Evolutionary conservation across 1,140 invertebrate genomes (phyloP).

Genomic region (Dolichoris vasculosae): DNA sequence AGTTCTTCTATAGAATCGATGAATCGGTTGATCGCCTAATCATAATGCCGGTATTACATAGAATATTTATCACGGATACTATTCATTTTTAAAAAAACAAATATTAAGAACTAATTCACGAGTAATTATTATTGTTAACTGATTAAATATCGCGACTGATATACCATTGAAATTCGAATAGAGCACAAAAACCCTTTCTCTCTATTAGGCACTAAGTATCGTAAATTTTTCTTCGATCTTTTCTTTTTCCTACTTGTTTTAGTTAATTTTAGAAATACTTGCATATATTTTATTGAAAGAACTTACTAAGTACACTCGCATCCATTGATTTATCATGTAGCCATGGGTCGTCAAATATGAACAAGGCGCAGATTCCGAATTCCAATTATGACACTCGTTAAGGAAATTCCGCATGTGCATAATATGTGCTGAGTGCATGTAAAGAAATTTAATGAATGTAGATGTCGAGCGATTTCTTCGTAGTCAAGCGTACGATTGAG

Average conservation of each 20-base stretch:
- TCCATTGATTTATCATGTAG: conserved; percentile 33
- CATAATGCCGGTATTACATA: conserved; percentile 26
- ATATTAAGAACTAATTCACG: background rate
- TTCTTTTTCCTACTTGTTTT: background rate
- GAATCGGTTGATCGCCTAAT: background rate
- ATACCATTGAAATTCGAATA: no score
- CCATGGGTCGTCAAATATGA: background rate
- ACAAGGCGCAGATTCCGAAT: conserved; percentile 28
- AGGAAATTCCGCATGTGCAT: conserved; percentile 31
- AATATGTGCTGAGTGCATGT: background rate
- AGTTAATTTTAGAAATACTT: no score
- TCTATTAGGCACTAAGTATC: no score
- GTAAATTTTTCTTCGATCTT: background rate
- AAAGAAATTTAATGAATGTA: conserved; percentile 50
- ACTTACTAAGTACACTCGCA: background rate
- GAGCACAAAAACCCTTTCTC: no score
- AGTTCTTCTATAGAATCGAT: conserved; percentile 2
- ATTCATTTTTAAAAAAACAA: background rate
- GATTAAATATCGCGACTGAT: no score
- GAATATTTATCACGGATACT: no score
- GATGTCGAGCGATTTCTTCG: conserved; percentile 42
- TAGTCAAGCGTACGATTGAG: conserved; percentile 22
- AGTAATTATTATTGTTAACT: background rate
- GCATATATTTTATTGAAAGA: background rate
- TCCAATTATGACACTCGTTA: conserved; percentile 45